Conservation (phyloP, 2,113 vertebrate genomes). For the Carlito syrichta region DNA sequence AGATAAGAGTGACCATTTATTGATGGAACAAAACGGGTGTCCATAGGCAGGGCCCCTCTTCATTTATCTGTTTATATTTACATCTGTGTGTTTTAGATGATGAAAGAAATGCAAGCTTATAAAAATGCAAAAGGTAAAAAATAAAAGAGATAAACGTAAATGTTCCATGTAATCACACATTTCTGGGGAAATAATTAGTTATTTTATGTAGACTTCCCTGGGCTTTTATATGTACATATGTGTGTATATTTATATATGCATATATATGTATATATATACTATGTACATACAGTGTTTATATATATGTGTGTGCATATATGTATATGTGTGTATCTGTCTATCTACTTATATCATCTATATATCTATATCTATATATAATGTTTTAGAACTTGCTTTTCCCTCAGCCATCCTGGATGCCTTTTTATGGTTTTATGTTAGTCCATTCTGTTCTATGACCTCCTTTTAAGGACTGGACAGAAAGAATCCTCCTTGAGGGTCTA, state of each 20-base stretch:
- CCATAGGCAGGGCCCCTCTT: background rate
- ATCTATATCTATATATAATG: background rate
- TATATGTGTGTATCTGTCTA: background rate
- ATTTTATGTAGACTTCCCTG: background rate
- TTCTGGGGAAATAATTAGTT: background rate
- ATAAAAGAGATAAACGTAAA: constrained; percentile 12
- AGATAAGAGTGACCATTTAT: background rate
- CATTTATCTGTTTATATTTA: background rate
- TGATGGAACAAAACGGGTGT: background rate
- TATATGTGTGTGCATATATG: background rate
- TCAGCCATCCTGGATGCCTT: background rate
- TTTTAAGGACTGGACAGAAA: too few relatives aligned
- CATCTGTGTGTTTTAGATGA: background rate
- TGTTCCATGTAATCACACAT: background rate
- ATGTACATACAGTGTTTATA: background rate
- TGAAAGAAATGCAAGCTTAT: background rate
- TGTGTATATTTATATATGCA: background rate
- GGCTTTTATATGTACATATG: background rate
- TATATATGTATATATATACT: background rate
- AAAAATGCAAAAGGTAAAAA: background rate
- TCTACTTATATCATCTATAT: background rate
- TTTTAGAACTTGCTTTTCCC: background rate
- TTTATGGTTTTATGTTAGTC: background rate
- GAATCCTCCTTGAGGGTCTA: background rate
- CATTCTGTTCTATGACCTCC: background rate